Conservation (phyloP, 2,113 vertebrate species). For the Melanostigma gelatinosum region DNA sequence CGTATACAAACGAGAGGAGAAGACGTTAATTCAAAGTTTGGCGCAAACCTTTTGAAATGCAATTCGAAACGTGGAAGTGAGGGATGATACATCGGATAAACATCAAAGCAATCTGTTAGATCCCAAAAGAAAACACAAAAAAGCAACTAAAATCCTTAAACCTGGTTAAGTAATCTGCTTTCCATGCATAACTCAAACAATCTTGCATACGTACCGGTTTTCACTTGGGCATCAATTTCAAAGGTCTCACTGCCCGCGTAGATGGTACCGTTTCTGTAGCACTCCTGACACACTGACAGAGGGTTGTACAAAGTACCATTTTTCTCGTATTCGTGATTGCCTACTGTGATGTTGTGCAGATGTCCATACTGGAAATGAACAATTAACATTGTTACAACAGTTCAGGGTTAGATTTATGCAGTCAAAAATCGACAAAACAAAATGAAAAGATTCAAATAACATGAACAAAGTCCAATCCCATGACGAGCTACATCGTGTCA, state of each 20-base stretch:
- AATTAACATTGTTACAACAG: not conserved
- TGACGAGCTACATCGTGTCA: conserved; percentile 1
- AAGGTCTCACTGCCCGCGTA: conserved; percentile 92
- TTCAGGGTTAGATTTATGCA: not conserved
- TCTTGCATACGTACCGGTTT: conserved; percentile 82
- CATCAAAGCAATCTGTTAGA: conserved; percentile 86
- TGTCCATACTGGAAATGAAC: conserved; percentile 83
- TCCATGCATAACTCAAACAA: not conserved
- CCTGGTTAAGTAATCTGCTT: not conserved
- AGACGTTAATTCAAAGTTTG: not conserved
- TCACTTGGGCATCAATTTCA: conserved; percentile 90
- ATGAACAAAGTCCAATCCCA: conserved; percentile 58
- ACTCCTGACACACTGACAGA: conserved; percentile 89
- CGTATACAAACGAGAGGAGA: not conserved
- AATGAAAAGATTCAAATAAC: not conserved
- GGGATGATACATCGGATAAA: conserved; percentile 78
- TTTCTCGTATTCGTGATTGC: conserved; percentile 91
- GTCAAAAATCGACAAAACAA: not conserved
- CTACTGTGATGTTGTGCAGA: conserved; percentile 87
- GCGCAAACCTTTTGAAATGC: conserved; percentile 90
- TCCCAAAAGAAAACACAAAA: not conserved
- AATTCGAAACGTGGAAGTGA: conserved; percentile 84
- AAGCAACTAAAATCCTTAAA: not conserved
- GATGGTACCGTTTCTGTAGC: conserved; percentile 88
- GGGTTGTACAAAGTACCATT: conserved; percentile 77